Evolutionary conservation across 2,888 invertebrate species (phyloP).

Genomic region (Odontomyia ornata): DNA sequence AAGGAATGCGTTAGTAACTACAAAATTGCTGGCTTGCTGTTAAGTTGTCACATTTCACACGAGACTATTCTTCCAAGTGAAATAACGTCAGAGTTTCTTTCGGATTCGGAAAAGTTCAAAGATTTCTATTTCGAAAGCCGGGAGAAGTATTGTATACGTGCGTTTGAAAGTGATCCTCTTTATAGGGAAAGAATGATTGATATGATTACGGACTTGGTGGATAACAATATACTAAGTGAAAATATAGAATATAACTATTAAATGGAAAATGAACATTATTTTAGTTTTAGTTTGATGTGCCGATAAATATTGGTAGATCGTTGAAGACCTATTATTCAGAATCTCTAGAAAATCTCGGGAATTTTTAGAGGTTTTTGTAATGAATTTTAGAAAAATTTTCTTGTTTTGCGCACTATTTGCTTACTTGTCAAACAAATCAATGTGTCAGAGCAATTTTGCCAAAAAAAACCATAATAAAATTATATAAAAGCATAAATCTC

Average conservation of each 20-base stretch:
- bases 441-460: too few species aligned
- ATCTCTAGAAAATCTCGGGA: too few species aligned
- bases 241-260: constrained; percentile 32
- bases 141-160: constrained; percentile 67
- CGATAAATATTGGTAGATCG: too few species aligned
- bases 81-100: constrained; percentile 64
- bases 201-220: constrained; percentile 68
- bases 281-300: too few species aligned
- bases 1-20: constrained; percentile 62
- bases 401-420: too few species aligned
- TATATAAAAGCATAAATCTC: too few species aligned
- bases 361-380: too few species aligned
- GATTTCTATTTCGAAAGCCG: constrained; percentile 68
- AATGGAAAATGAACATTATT: too few species aligned
- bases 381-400: too few species aligned
- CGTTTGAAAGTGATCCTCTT: constrained; percentile 65
- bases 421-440: too few species aligned
- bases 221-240: constrained; percentile 59
- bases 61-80: constrained; percentile 67
- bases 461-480: too few species aligned
- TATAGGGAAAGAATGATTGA: constrained; percentile 67
- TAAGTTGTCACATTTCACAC: constrained; percentile 67
- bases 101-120: constrained; percentile 66
- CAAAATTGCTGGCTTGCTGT: constrained; percentile 67
- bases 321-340: too few species aligned